Evolutionary conservation across 1,140 invertebrate species (phyloP).

Genomic region (Drosophila saltans): DNA sequence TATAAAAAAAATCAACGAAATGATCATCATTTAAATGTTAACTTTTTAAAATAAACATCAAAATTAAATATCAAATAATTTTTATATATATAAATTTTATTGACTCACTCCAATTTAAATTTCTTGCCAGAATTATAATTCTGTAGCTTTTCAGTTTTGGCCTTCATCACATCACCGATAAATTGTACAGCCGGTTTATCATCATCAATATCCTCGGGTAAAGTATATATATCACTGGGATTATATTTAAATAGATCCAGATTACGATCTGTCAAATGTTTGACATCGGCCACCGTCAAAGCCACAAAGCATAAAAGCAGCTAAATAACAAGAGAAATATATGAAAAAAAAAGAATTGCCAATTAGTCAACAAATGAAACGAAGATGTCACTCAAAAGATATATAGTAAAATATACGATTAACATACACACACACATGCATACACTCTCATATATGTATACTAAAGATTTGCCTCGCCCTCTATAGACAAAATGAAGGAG

Average conservation of each 20-base stretch:
- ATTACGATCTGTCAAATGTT: slow-evolving; percentile 75
- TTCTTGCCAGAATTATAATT: slow-evolving; percentile 77
- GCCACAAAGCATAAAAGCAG: slow-evolving; percentile 67
- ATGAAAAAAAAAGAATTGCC: not conserved
- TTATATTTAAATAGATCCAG: slow-evolving; percentile 80
- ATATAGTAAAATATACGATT: no score
- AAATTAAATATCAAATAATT: no score
- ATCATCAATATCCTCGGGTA: slow-evolving; percentile 82
- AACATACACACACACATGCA: not conserved
- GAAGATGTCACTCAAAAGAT: slow-evolving; percentile 9
- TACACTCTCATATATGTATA: not conserved
- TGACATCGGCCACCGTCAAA: slow-evolving; percentile 68
- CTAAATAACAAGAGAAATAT: slow-evolving; percentile 31
- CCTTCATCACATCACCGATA: slow-evolving; percentile 78
- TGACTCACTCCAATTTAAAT: slow-evolving; percentile 76
- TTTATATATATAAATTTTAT: no score
- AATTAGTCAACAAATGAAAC: slow-evolving; percentile 8
- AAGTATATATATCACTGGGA: slow-evolving; percentile 75
- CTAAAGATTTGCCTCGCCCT: slow-evolving; percentile 6
- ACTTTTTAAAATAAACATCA: no score
- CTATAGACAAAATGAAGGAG: not conserved
- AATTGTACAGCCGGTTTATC: slow-evolving; percentile 78
- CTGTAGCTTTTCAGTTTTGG: slow-evolving; percentile 73
- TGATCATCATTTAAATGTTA: no score
- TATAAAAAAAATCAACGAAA: no score